Percentiles rank a stretch among this genome's conserved stretches.
phyloP scores from a whole-genome alignment of 1,140 invertebrate species.

The Hylyphantes graminicola region DNA sequence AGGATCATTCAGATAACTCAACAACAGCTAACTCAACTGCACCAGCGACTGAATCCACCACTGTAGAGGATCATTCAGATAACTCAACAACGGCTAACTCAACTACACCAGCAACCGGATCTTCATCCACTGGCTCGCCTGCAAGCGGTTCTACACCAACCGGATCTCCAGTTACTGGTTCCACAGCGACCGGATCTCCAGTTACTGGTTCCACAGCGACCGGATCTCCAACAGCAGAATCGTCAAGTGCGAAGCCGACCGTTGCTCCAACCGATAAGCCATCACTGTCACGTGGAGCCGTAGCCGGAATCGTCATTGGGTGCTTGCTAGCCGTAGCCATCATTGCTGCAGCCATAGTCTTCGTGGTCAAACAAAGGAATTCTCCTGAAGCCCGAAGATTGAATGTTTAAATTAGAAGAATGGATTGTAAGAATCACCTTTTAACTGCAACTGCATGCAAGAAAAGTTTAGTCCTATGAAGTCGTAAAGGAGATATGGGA shows the following conservation, averaged over 20 bases:
- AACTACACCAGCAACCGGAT: not conserved
- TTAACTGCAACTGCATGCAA: no score
- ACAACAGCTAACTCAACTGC: not conserved
- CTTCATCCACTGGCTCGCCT: not conserved
- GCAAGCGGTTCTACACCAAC: not conserved
- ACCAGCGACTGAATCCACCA: not conserved
- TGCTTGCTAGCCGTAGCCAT: constrained; percentile 28
- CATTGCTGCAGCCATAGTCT: constrained; percentile 38
- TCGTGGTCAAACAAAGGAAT: constrained; percentile 29
- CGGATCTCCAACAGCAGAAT: not conserved
- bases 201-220: not conserved
- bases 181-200: not conserved
- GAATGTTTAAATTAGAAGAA: constrained; percentile 14
- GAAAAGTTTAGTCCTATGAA: no score
- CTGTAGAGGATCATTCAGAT: no score
- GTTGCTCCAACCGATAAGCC: constrained; percentile 5
- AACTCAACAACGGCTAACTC: not conserved
- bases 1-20: not conserved
- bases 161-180: not conserved
- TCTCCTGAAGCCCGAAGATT: constrained; percentile 27
- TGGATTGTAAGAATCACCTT: no score
- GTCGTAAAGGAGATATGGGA: no score
- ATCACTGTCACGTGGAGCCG: constrained; percentile 9
- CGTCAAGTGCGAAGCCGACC: not conserved
- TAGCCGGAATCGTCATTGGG: constrained; percentile 51